Evolutionary conservation across 30 jellyfish, hydroid and myxozoan genomes (phyloP), one percentile per base, ranked within the genome.

Genomic region (Hydra vulgaris): DNA sequence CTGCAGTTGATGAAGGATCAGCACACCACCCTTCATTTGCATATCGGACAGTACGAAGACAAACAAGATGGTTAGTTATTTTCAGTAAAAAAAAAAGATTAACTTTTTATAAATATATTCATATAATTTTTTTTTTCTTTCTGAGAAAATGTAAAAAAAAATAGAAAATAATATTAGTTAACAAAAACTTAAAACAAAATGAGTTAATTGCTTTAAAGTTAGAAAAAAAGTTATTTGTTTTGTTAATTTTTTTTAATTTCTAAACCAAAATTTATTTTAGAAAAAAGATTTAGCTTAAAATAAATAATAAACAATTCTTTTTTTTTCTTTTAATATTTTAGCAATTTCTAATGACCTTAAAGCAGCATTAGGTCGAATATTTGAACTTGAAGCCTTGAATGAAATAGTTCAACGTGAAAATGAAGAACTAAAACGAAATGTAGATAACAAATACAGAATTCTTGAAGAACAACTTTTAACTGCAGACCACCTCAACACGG

Each of bases 351-450:
- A 79, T 25, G 96, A 87, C n/a, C 66, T 83, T 27, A 96, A 92
- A 72, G 84, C 84, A 24, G 85, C 96, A 68, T 90, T 77, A 24
- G 85, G 96, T 5, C 90, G 90, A 73, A 75, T 92, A 55, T 92
- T 79, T 82, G 99, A 92, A 27, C 84, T 92, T 69, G 99, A 92
- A 84, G 99, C 99, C 20, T 81, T 74, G 86, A 61, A 81, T 66
- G 96, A 92, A 72, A 92, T 92, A 70, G 80, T 87, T 72, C 91
- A 73, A 53, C 88, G 94, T 24, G 96, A 84, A 81, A 92, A 92
- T 76, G 95, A 92, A 16, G 87, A 79, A 21, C 74, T 88, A 73
- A 87, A 81, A 78, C 61, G 73, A n/a, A 96, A 84, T 16, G 80
- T 87, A 19, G 95, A 92, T n/a, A 78, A 79, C 80, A 86, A 79